Conservation (phyloP, 2,113 vertebrate genomes). For the Ophthalmotilapia sp. region DNA sequence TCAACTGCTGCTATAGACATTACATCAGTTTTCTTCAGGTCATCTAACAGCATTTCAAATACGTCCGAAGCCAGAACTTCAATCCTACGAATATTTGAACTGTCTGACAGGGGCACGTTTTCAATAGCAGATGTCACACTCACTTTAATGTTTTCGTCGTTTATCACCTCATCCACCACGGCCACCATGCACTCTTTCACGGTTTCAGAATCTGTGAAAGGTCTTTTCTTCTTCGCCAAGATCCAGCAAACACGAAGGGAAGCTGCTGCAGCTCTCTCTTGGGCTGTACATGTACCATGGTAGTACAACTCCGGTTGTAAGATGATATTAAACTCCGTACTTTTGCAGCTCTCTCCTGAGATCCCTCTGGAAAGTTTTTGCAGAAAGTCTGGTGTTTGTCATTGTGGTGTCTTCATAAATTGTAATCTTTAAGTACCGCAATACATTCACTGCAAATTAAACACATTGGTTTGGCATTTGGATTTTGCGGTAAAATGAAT, state of each 20-base stretch:
- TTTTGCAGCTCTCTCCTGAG: too few relatives aligned
- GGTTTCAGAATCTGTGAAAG: too few relatives aligned
- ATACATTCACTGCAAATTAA: accelerated
- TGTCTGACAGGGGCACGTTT: neutral
- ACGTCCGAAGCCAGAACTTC: neutral
- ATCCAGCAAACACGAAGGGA: too few relatives aligned
- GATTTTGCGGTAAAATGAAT: too few relatives aligned
- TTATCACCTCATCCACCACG: neutral
- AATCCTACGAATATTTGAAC: neutral
- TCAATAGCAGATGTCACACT: neutral
- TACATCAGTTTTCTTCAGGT: neutral
- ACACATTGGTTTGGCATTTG: too few relatives aligned
- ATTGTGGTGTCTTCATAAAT: too few relatives aligned
- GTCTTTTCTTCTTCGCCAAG: too few relatives aligned
- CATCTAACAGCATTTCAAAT: neutral
- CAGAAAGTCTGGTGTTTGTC: too few relatives aligned
- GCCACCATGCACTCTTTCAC: neutral
- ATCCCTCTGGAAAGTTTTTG: too few relatives aligned
- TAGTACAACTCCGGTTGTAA: accelerated
- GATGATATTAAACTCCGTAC: too few relatives aligned
- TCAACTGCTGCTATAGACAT: neutral
- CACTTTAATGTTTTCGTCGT: neutral
- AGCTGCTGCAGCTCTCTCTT: too few relatives aligned
- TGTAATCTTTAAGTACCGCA: accelerated
- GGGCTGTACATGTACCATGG: too few relatives aligned